Percentiles rank a stretch among this genome's conserved stretches.
Conservation (phyloP, 1,140 invertebrate species). For the Rhagoletis zephyria region DNA sequence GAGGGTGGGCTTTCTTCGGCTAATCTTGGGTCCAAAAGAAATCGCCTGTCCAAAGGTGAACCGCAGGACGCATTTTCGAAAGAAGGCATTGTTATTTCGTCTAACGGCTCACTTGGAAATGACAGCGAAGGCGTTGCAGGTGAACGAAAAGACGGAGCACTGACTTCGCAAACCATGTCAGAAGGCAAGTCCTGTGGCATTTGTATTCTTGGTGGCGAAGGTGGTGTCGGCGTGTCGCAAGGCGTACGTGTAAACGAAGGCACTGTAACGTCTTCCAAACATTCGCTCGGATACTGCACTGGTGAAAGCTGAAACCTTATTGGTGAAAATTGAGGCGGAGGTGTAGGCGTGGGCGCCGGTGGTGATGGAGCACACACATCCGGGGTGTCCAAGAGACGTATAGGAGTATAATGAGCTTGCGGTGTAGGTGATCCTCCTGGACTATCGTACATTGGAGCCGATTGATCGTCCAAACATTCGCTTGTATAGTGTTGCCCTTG, state of each 20-base stretch:
- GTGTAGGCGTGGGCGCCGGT: constrained; percentile 10
- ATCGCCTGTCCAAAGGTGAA: constrained; percentile 15
- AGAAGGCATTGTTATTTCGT: constrained; percentile 27
- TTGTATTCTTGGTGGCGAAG: not conserved
- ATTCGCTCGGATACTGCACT: constrained; percentile 33
- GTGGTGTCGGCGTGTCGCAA: not conserved
- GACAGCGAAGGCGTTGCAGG: constrained; percentile 17
- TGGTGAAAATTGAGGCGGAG: constrained; percentile 2
- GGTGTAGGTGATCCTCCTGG: constrained; percentile 16
- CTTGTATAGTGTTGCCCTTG: not conserved
- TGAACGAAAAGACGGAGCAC: not conserved
- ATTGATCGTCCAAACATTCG: constrained; percentile 1
- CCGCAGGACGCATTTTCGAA: constrained; percentile 29
- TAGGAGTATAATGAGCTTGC: constrained; percentile 7
- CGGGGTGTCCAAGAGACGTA: constrained; percentile 14
- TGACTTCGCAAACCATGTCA: constrained; percentile 17
- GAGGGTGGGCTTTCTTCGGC: not conserved
- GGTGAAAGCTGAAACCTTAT: constrained; percentile 27
- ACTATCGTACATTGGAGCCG: not conserved
- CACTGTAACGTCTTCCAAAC: constrained; percentile 38
- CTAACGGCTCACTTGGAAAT: constrained; percentile 22
- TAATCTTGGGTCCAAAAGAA: constrained; percentile 25
- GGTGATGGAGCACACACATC: constrained; percentile 51
- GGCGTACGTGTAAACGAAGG: not conserved
- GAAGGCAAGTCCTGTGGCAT: constrained; percentile 9